These are phyloP conservation scores for Adelognathus sp. DNA, from an alignment of 2,888 invertebrate genomes.

Conservation along the genomic window DNA sequence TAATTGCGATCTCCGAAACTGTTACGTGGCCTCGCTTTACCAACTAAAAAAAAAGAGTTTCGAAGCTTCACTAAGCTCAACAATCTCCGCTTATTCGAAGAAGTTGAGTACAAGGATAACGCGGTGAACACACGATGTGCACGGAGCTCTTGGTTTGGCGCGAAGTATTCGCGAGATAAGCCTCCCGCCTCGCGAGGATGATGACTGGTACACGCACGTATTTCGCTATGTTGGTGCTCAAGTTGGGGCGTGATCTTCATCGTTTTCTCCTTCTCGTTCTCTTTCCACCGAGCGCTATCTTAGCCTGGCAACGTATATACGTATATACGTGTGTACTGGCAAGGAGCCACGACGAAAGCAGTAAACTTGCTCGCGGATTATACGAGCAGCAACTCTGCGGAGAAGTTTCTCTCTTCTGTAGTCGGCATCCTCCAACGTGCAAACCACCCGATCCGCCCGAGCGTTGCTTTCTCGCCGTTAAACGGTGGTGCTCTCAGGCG, in stretches of 20 bases:
- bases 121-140: constrained; percentile 30
- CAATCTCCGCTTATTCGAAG: no score
- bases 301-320: constrained; percentile 9
- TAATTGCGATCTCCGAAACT: no score
- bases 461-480: constrained; percentile 54
- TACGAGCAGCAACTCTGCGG: constrained; percentile 66
- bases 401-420: constrained; percentile 64
- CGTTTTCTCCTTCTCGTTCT: constrained; percentile 24
- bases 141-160: constrained; percentile 31
- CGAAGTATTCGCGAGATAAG: constrained; percentile 44
- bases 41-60: no score
- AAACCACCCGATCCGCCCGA: neutral
- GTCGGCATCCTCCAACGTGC: neutral
- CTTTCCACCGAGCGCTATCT: constrained; percentile 11
- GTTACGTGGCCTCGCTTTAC: no score
- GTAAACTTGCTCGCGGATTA: constrained; percentile 74
- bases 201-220: no score
- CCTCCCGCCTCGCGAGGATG: neutral
- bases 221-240: constrained; percentile 23
- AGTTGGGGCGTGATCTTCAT: constrained; percentile 14
- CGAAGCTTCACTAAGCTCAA: no score
- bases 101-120: no score
- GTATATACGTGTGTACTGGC: constrained; percentile 63
- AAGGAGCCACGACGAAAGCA: constrained; percentile 69
- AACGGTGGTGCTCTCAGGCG: constrained; percentile 45